These are phyloP conservation scores for Dermochelys coriacea DNA, from an alignment of 2,797 vertebrate species.

Conservation along the genomic window DNA sequence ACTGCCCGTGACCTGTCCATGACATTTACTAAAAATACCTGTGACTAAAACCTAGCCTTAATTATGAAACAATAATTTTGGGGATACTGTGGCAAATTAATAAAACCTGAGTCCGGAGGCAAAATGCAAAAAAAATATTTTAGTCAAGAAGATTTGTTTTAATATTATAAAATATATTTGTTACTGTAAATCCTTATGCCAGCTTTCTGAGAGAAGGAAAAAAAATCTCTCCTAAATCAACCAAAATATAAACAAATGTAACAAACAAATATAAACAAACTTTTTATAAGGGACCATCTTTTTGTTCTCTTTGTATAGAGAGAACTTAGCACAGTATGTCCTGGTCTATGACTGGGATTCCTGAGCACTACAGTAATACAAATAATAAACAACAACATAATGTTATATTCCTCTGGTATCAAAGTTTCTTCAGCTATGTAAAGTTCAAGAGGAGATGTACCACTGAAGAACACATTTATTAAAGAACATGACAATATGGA, in stretches of 20 bases:
- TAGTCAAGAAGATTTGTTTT: not conserved
- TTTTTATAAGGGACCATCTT: not conserved
- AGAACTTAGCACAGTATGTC: not conserved
- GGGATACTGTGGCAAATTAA: not conserved
- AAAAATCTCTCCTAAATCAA: not conserved
- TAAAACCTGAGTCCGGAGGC: not conserved
- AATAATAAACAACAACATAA: not conserved
- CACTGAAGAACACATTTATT: not conserved
- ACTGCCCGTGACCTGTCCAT: no score
- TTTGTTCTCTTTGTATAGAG: not conserved
- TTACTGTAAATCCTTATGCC: not conserved
- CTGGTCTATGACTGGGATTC: not conserved
- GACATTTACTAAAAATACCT: no score
- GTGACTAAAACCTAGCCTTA: no score
- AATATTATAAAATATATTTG: not conserved
- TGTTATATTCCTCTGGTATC: not conserved
- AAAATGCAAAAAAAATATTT: not conserved
- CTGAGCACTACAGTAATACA: not conserved
- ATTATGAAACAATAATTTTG: not conserved
- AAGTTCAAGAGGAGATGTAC: not conserved
- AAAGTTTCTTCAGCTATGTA: not conserved
- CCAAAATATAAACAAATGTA: not conserved
- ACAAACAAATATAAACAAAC: not conserved
- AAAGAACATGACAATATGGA: not conserved
- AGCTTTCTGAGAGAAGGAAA: not conserved